These are phyloP conservation scores for Podilymbus podiceps DNA, from an alignment of 2,113 vertebrate genomes.

Conservation along the genomic window DNA sequence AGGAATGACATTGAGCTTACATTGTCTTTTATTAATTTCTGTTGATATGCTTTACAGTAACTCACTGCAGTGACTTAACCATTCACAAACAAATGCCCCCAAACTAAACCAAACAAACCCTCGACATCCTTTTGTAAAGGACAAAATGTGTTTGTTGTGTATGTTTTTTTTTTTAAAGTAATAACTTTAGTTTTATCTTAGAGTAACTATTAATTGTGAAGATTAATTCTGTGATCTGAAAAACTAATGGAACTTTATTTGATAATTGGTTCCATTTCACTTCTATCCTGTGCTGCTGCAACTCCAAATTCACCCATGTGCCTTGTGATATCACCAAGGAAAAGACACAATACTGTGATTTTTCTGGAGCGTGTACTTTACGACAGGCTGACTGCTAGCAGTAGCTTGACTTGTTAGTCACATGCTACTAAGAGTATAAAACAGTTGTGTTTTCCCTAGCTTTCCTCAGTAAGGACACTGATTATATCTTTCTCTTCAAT, in stretches of 20 bases:
- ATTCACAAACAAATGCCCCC: neutral
- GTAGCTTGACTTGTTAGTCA: neutral
- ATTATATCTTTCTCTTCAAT: neutral
- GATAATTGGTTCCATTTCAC: neutral
- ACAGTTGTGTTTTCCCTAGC: neutral
- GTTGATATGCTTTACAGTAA: neutral
- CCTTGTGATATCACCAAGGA: neutral
- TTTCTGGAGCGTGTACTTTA: neutral
- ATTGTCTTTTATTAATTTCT: neutral
- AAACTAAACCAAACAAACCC: neutral
- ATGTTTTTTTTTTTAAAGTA: rapidly evolving
- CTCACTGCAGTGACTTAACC: neutral
- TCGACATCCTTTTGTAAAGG: neutral
- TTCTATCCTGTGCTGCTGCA: neutral
- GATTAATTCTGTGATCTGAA: neutral
- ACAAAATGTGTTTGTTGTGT: neutral
- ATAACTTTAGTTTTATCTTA: neutral
- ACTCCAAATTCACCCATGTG: neutral
- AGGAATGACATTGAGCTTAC: neutral
- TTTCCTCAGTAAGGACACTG: neutral
- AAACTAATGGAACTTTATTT: neutral
- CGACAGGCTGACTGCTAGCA: neutral
- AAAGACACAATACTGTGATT: neutral
- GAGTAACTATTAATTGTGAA: neutral
- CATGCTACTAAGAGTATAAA: neutral